phyloP scores from a whole-genome alignment of 2,113 vertebrate genomes.

The Saiga tatarica region DNA sequence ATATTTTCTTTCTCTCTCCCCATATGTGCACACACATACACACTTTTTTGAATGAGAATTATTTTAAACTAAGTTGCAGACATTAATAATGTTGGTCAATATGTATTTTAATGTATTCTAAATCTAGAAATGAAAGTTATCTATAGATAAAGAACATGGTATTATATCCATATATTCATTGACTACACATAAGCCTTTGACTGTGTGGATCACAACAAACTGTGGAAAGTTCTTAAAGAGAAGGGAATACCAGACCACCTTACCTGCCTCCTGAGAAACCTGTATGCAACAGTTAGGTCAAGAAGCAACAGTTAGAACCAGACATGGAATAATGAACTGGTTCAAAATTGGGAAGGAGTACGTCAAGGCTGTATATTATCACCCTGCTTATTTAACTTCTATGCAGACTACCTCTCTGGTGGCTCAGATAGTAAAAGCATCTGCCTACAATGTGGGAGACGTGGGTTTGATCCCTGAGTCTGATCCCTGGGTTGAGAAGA shows the following conservation, averaged over 20 bases:
- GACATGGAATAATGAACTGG: neutral
- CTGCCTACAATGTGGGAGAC: neutral
- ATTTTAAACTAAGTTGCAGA: neutral
- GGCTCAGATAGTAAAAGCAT: neutral
- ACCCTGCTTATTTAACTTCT: neutral
- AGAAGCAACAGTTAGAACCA: neutral
- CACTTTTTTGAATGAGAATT: neutral
- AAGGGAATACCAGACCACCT: neutral
- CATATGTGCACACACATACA: neutral
- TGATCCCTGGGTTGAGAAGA: neutral
- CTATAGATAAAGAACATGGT: neutral
- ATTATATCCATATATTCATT: neutral
- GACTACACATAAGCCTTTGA: neutral
- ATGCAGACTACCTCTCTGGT: neutral
- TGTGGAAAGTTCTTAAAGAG: neutral
- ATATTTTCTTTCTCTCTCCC: neutral
- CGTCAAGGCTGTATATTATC: neutral
- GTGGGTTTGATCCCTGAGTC: neutral
- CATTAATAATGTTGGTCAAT: neutral
- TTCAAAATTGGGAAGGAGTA: neutral
- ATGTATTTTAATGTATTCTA: neutral
- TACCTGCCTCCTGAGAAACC: neutral
- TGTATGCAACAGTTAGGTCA: neutral
- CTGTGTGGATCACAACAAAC: neutral
- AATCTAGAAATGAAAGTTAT: neutral